Conservation (phyloP, 2,888 invertebrate species). For the Agrochola circellaris region DNA sequence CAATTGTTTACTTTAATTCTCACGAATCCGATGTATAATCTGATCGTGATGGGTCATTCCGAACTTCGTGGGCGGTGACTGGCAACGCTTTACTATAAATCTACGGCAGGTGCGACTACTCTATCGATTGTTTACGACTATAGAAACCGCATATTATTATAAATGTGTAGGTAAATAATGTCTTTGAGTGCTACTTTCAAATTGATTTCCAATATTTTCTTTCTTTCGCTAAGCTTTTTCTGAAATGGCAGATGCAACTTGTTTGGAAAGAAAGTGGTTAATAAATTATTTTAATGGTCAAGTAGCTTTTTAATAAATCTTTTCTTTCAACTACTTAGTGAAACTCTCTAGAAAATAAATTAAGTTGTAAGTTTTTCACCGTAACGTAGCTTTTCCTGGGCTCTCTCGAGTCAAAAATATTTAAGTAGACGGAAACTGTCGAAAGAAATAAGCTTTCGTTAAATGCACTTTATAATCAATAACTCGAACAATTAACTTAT, state of each 20-base stretch:
- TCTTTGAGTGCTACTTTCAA: conserved; percentile 23
- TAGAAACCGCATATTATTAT: conserved; percentile 31
- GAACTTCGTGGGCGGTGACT: conserved; percentile 42
- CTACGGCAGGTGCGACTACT: conserved; percentile 46
- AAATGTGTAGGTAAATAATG: conserved; percentile 37
- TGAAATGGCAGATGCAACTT: neutral
- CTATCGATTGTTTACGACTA: conserved; percentile 46
- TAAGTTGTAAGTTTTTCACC: neutral
- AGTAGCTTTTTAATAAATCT: neutral
- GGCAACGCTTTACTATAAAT: conserved; percentile 32
- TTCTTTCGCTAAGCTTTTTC: neutral
- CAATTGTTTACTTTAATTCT: conserved; percentile 46
- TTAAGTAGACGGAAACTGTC: neutral
- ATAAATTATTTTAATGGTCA: neutral
- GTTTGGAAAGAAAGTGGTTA: neutral
- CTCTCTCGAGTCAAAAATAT: neutral
- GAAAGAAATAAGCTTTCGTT: neutral
- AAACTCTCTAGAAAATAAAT: neutral
- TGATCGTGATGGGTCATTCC: conserved; percentile 55
- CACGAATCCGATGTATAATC: conserved; percentile 48
- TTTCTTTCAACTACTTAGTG: neutral
- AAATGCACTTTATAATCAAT: neutral
- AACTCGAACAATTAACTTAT: too few relatives aligned
- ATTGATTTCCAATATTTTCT: conserved; percentile 13
- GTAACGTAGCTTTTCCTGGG: neutral